phyloP scores from a whole-genome alignment of 2,113 vertebrate genomes.

The Gallinago media region DNA sequence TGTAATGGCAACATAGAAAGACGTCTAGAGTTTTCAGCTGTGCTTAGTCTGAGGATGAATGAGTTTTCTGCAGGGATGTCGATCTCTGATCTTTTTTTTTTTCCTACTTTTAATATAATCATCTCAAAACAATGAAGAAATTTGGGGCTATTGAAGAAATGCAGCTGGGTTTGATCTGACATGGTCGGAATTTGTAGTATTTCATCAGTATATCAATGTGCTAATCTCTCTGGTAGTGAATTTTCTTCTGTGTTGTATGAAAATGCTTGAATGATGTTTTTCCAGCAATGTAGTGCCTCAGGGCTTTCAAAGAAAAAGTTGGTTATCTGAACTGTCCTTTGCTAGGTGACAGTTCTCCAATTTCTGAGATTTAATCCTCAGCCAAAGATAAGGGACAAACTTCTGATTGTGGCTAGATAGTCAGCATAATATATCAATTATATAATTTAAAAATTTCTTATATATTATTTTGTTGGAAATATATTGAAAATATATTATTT shows the following conservation, averaged over 20 bases:
- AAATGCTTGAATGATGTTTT: background rate
- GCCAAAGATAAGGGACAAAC: background rate
- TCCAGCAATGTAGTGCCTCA: background rate
- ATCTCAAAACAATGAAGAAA: background rate
- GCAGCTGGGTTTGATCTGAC: background rate
- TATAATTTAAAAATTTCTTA: background rate
- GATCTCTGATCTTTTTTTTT: background rate
- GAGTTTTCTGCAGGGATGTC: background rate
- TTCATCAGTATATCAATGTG: background rate
- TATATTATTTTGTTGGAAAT: background rate
- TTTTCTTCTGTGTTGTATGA: background rate
- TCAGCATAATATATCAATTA: background rate
- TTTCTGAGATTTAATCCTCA: background rate
- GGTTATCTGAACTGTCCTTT: background rate
- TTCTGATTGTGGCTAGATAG: background rate
- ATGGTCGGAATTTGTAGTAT: background rate
- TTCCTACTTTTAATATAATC: background rate
- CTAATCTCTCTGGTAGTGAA: background rate
- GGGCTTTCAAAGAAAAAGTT: background rate
- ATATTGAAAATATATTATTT: background rate
- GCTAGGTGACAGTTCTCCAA: background rate
- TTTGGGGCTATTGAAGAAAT: background rate
- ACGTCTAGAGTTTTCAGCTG: background rate
- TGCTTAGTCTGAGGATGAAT: background rate
- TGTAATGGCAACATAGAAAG: background rate